Evolutionary conservation across 2,888 invertebrate genomes (phyloP).

Genomic region (Drosophila heteroneura): DNA sequence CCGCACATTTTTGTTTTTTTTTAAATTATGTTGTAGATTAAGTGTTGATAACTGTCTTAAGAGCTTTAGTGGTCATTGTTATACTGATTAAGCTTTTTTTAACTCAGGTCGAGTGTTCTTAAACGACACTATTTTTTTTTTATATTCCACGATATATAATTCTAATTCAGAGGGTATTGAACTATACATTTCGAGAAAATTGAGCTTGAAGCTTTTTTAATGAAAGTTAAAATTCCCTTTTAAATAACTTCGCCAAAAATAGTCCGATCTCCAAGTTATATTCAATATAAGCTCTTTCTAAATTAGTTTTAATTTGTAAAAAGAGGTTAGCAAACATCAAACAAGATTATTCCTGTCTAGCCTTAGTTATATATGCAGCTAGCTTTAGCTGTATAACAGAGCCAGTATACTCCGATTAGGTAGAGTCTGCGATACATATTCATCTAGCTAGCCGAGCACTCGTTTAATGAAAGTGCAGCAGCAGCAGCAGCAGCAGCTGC

Average conservation of each 20-base stretch:
- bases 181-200: not conserved
- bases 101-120: not conserved
- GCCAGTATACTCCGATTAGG: not conserved
- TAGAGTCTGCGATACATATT: slow-evolving; percentile 21
- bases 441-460: slow-evolving; percentile 23
- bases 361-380: not conserved
- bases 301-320: not conserved
- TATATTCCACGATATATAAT: not conserved
- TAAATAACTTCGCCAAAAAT: not conserved
- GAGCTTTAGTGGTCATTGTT: not conserved
- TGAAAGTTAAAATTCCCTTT: not conserved
- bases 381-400: not conserved
- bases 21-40: not conserved
- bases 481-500: slow-evolving; percentile 45
- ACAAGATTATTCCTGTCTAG: not conserved
- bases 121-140: not conserved
- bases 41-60: not conserved
- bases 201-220: not conserved
- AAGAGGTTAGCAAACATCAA: not conserved
- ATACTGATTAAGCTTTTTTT: not conserved
- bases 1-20: not conserved
- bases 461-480: slow-evolving; percentile 69
- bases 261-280: not conserved
- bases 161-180: not conserved
- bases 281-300: not conserved